phyloP scores from a whole-genome alignment of 2,888 invertebrate genomes.

The Marronus borbonicus region DNA sequence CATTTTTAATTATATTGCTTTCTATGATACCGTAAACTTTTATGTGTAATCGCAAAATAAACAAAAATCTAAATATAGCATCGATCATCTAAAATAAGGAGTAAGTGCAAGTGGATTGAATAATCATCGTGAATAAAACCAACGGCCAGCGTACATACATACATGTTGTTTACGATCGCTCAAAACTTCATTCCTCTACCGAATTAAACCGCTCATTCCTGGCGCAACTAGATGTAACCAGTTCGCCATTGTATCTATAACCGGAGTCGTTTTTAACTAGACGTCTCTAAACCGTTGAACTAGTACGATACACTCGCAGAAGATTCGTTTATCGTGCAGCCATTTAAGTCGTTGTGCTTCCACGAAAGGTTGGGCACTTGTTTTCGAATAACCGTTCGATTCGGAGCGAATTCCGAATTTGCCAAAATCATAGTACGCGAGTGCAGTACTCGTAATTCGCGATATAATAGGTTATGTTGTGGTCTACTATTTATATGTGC shows the following conservation, averaged over 20 bases:
- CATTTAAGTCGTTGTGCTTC: constrained; percentile 16
- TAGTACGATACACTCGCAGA: constrained; percentile 31
- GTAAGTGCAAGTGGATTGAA: constrained; percentile 49
- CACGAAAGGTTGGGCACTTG: constrained; percentile 2
- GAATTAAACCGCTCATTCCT: constrained; percentile 69
- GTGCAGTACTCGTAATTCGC: constrained; percentile 17
- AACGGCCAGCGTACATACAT: constrained; percentile 25
- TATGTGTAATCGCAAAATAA: constrained; percentile 36
- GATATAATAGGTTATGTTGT: constrained; percentile 41
- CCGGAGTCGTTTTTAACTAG: constrained; percentile 64
- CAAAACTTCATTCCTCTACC: constrained; percentile 63
- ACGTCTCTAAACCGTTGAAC: constrained; percentile 55
- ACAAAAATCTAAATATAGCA: constrained; percentile 49
- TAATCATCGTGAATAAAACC: constrained; percentile 43
- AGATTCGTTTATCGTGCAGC: constrained; percentile 17
- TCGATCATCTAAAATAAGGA: constrained; percentile 53
- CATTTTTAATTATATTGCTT: not conserved
- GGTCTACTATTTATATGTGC: constrained; percentile 22
- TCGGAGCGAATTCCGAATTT: not conserved
- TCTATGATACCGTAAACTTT: not conserved
- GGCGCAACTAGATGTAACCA: constrained; percentile 68
- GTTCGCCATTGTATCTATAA: constrained; percentile 64
- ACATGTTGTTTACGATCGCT: constrained; percentile 54
- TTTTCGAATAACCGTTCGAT: constrained; percentile 4
- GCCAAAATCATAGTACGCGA: constrained; percentile 4